A percentile compares a stretch with the other conserved stretches of the same genome.
phyloP scores from a whole-genome alignment of 2,888 invertebrate species.

The Tolmerus cingulatus region DNA sequence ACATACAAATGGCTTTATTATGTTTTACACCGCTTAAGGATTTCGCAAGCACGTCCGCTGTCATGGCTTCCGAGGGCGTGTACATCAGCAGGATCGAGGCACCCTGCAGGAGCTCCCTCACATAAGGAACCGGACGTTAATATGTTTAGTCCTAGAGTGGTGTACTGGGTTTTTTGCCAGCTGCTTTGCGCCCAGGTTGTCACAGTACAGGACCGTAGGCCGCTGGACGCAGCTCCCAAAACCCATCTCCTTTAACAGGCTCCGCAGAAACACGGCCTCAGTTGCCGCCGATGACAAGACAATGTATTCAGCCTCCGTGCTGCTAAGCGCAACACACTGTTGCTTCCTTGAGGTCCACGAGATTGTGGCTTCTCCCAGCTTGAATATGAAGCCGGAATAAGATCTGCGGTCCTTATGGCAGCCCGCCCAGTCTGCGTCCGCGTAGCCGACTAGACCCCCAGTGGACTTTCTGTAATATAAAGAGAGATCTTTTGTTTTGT shows the following conservation, averaged over 20 bases:
- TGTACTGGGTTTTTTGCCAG: not conserved
- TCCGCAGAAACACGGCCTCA: conserved; percentile 13
- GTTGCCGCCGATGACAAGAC: conserved; percentile 25
- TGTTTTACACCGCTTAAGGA: not conserved
- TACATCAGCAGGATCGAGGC: not conserved
- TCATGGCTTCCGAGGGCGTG: not conserved
- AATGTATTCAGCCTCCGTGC: conserved; percentile 47
- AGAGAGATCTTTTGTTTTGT: not conserved
- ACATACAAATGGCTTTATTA: not conserved
- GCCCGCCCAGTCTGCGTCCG: conserved; percentile 50
- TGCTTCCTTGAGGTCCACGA: conserved; percentile 42
- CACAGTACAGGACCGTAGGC: not conserved
- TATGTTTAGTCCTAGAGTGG: not conserved
- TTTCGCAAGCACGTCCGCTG: not conserved
- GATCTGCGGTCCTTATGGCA: conserved; percentile 44
- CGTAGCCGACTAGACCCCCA: conserved; percentile 20
- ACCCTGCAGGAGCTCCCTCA: not conserved
- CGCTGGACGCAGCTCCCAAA: not conserved
- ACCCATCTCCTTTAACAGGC: not conserved
- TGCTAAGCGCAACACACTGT: conserved; percentile 46
- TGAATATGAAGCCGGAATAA: conserved; percentile 41
- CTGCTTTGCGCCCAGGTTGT: not conserved
- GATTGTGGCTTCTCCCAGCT: conserved; percentile 35
- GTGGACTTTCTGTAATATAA: not conserved
- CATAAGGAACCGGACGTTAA: not conserved